A percentile compares a stretch with the other conserved stretches of the same genome.
These are phyloP conservation scores for Alexandromys fortis DNA, from an alignment of 2,113 vertebrate genomes.

Conservation along the genomic window DNA sequence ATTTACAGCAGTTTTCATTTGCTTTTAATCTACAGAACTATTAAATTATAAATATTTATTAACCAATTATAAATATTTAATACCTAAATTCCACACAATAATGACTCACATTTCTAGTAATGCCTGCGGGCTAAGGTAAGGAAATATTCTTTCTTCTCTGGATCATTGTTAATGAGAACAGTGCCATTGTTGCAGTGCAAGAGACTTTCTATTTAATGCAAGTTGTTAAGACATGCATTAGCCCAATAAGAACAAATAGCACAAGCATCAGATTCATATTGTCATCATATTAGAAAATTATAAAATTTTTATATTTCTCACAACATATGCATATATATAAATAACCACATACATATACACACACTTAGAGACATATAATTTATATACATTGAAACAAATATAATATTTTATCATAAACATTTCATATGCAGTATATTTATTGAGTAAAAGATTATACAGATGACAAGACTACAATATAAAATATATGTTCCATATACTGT, in stretches of 20 bases:
- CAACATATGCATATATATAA: background rate
- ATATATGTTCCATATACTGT: background rate
- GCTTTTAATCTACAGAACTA: conserved; percentile 54
- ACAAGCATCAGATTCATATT: background rate
- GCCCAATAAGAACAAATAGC: conserved; percentile 24
- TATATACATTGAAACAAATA: background rate
- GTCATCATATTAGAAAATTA: conserved; percentile 12
- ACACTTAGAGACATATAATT: background rate
- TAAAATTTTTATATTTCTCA: background rate
- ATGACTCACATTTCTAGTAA: conserved; percentile 51
- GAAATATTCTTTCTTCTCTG: conserved; percentile 44
- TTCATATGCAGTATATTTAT: background rate
- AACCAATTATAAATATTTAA: conserved; percentile 59
- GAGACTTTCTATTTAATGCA: conserved; percentile 34
- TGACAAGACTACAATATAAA: background rate
- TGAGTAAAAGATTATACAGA: background rate
- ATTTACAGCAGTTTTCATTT: conserved; percentile 31
- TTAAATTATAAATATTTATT: conserved; percentile 62
- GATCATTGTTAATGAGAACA: conserved; percentile 39
- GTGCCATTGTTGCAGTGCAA: background rate
- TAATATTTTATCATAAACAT: background rate
- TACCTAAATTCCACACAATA: conserved; percentile 20
- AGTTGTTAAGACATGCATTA: background rate
- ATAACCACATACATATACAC: background rate
- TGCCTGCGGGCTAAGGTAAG: background rate